Conservation (phyloP, 2,797 vertebrate species). For the Salmo trutta region DNA sequence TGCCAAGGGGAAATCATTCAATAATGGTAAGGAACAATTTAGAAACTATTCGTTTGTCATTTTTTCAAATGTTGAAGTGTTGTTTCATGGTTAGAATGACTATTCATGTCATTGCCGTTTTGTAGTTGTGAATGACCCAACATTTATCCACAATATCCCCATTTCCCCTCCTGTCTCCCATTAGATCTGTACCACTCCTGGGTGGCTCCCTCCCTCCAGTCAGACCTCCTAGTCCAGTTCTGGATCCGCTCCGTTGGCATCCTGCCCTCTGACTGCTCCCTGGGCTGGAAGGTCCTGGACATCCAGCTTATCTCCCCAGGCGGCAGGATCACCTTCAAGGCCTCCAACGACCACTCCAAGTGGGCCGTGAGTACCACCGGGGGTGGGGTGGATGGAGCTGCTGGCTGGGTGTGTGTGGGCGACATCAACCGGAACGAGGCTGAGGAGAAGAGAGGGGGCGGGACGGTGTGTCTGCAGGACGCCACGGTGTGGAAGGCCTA, state of each 20-base stretch:
- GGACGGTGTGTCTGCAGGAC: constrained; percentile 79
- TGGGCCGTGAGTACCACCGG: constrained; percentile 81
- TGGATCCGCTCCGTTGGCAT: constrained; percentile 77
- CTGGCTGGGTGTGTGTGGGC: constrained; percentile 85
- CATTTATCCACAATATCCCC: background rate
- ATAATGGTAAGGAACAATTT: constrained; percentile 75
- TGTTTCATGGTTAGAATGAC: background rate
- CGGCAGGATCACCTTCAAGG: constrained; percentile 58
- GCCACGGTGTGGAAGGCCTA: constrained; percentile 86
- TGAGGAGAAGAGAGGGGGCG: constrained; percentile 84
- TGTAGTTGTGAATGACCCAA: background rate
- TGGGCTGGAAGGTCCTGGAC: constrained; percentile 75
- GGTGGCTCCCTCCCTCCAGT: constrained; percentile 82
- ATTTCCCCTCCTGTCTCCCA: constrained; percentile 7
- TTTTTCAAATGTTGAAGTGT: background rate
- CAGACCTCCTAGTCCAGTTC: constrained; percentile 85
- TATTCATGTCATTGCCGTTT: background rate
- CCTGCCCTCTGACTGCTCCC: constrained; percentile 83
- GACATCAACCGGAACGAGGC: constrained; percentile 85
- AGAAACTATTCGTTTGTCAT: background rate
- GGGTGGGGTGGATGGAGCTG: constrained; percentile 26
- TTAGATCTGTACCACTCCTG: constrained; percentile 89
- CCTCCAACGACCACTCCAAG: constrained; percentile 86
- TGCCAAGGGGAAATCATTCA: constrained; percentile 81
- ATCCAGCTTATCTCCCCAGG: constrained; percentile 65